A percentile compares a stretch with the other conserved stretches of the same genome.
These are phyloP conservation scores for Desmodus rotundus DNA, from an alignment of 2,113 vertebrate genomes.

Conservation along the genomic window DNA sequence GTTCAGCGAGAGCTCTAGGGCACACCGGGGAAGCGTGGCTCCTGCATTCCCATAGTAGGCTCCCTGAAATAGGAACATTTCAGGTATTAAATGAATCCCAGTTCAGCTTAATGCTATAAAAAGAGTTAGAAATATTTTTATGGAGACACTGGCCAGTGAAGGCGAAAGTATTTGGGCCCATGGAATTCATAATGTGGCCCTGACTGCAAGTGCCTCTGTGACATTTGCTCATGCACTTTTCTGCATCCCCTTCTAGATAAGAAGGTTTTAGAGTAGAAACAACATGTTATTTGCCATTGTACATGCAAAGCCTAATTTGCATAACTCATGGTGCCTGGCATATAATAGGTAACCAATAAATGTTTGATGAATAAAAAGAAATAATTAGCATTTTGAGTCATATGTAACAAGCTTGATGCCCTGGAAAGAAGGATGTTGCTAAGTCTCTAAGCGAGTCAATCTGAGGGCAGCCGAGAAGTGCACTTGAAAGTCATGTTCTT, in stretches of 20 bases:
- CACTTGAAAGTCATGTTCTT: background rate
- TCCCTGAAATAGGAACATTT: background rate
- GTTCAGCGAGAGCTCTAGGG: background rate
- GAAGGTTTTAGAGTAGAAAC: background rate
- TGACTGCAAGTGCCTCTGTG: background rate
- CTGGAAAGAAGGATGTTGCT: background rate
- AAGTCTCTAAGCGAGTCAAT: background rate
- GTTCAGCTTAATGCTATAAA: background rate
- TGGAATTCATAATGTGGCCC: background rate
- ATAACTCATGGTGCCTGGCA: background rate
- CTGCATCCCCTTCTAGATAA: background rate
- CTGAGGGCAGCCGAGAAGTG: background rate
- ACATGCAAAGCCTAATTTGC: background rate
- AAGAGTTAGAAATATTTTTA: background rate
- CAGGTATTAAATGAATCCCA: background rate
- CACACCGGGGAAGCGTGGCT: background rate
- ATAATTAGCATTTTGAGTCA: background rate
- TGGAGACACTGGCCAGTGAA: background rate
- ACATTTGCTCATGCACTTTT: background rate
- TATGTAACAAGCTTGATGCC: background rate
- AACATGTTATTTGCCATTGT: background rate
- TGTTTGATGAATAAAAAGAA: slow-evolving; percentile 6
- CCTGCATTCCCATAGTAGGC: background rate
- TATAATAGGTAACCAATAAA: background rate
- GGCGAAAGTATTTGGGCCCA: background rate